These are phyloP conservation scores for Harpalus rufipes DNA, from an alignment of 2,888 invertebrate genomes.

Conservation along the genomic window DNA sequence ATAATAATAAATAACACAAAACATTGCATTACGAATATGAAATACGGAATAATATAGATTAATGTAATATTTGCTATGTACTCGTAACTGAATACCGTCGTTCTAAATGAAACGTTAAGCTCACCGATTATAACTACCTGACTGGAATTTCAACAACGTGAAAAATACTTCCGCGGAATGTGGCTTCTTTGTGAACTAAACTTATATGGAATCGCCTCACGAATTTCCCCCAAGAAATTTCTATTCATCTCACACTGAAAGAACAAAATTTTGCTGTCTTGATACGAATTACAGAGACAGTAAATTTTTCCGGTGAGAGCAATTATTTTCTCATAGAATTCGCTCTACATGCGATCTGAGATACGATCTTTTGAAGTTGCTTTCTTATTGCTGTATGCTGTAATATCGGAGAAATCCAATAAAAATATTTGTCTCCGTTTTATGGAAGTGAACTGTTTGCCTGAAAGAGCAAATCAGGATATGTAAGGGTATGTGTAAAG, in stretches of 20 bases:
- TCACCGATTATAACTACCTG: conserved; percentile 27
- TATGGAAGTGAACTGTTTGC: background rate
- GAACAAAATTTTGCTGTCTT: conserved; percentile 29
- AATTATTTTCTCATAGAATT: conserved; percentile 22
- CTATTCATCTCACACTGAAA: conserved; percentile 29
- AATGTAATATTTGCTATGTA: background rate
- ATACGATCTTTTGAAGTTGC: background rate
- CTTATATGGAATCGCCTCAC: conserved; percentile 32
- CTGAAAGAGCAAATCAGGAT: background rate
- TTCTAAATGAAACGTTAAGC: conserved; percentile 33
- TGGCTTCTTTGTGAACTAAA: conserved; percentile 34
- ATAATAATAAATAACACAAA: too few species aligned
- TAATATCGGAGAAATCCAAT: background rate
- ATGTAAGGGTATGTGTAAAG: too few species aligned
- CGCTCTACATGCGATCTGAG: conserved; percentile 1
- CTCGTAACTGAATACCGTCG: background rate
- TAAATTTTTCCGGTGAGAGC: conserved; percentile 14
- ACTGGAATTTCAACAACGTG: conserved; percentile 31
- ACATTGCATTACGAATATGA: background rate
- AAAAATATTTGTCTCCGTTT: background rate
- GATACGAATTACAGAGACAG: conserved; percentile 14
- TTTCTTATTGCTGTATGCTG: background rate
- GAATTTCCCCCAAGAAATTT: conserved; percentile 28
- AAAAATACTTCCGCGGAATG: conserved; percentile 38
- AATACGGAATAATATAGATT: background rate